phyloP scores from a whole-genome alignment of 1,140 invertebrate genomes.

The Leptestheria dahalacensis region DNA sequence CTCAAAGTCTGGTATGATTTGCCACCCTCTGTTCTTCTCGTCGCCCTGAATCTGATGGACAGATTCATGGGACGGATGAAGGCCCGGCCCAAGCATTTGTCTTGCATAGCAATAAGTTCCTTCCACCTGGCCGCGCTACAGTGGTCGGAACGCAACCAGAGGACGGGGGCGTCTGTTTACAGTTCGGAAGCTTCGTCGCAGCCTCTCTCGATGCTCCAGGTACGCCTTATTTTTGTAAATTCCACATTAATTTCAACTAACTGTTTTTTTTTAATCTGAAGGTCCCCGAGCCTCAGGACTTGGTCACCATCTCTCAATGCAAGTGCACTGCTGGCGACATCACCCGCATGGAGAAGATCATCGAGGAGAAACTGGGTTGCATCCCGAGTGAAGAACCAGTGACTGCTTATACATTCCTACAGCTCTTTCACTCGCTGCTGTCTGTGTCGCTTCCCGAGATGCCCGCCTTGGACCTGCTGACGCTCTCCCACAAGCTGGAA shows the following conservation, averaged over 20 bases:
- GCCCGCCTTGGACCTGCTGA: slow-evolving; percentile 32
- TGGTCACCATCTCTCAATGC: slow-evolving; percentile 45
- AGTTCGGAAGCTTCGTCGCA: slow-evolving; percentile 6
- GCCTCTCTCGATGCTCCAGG: neutral
- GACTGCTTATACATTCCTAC: slow-evolving; percentile 47
- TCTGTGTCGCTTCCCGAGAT: slow-evolving; percentile 32
- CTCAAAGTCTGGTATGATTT: slow-evolving; percentile 68
- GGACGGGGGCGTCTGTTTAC: slow-evolving; percentile 22
- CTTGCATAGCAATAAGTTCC: slow-evolving; percentile 50
- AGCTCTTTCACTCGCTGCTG: slow-evolving; percentile 41
- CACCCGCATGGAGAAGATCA: slow-evolving; percentile 51
- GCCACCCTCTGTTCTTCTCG: slow-evolving; percentile 56
- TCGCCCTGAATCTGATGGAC: slow-evolving; percentile 58
- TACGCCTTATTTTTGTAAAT: neutral
- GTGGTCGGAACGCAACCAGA: slow-evolving; percentile 25
- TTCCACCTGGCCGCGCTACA: slow-evolving; percentile 44
- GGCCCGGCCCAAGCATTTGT: slow-evolving; percentile 47
- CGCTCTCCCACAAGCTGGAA: slow-evolving; percentile 39
- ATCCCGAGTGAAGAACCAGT: slow-evolving; percentile 37
- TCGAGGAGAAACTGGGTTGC: slow-evolving; percentile 49
- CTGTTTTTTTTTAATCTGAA: neutral
- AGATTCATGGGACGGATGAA: slow-evolving; percentile 18
- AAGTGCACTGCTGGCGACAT: slow-evolving; percentile 58
- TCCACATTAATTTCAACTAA: neutral
- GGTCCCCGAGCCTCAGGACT: slow-evolving; percentile 28